Base-by-base conservation (phyloP, 2,113 vertebrate species). In the Scomber colias region DNA sequence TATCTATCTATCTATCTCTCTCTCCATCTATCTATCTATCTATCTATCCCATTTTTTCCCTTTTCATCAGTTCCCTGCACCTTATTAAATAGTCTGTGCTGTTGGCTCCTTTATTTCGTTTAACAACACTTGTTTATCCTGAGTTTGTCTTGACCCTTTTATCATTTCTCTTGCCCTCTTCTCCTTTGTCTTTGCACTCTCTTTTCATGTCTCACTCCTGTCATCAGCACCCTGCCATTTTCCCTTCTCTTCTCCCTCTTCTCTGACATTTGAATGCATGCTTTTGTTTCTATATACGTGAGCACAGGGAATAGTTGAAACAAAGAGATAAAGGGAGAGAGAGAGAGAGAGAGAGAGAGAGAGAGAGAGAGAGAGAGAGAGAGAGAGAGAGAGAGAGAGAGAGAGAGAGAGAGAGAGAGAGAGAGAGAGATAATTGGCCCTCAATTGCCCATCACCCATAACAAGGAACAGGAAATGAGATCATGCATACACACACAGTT, bases 401-500 rank as follows among this genome's bases (percentile, higher is more conserved):
- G 54, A 56, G 24, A 81, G n/a, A 71, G n/a, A 59, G n/a, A 44
- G 60, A 40, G 9, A 50, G 13, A 27, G 46, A 56, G 45, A 71
- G 64, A 59, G 48, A 50, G 71, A 80, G 54, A 80, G 21, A 21
- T 1, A 21, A 21, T 21, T 21, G 21, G 21, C 21, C 21, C 21
- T 21, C 21, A 21, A 76, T 75, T 77, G 73, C 16, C 40, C 68
- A 73, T 67, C 59, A 56, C 12, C 24, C 59, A 59, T 64, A 84
- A 77, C 59, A 60, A 80, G n/a, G 64, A 30, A 74, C 59, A 79
- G 77, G 63, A 89, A 87, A 86, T 64, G 12, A 51, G 69, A 76
- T 55, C 68, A 49, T 66, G 8, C 35, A 40, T 46, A 67, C 46
- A 63, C 51, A 79, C 21, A 82, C 19, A 16, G 60, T 67, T 71